phyloP scores from a whole-genome alignment of 2,888 invertebrate species.

The Pristionchus maxplancki region DNA sequence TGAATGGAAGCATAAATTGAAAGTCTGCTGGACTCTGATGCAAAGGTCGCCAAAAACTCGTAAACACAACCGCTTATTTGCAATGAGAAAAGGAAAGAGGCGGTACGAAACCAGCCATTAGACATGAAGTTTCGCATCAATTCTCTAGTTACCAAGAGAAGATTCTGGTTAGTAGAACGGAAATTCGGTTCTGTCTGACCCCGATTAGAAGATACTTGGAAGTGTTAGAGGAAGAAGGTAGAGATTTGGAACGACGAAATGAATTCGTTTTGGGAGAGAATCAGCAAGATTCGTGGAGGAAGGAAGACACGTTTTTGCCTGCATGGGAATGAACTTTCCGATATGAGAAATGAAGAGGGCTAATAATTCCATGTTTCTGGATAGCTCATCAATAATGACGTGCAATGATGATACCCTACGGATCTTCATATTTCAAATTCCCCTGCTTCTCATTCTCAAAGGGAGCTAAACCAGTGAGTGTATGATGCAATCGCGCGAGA shows the following conservation, averaged over 20 bases:
- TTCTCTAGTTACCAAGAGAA: neutral
- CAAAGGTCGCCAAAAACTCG: neutral
- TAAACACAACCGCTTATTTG: neutral
- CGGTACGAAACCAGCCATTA: neutral
- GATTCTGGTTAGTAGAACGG: neutral
- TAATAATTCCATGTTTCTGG: neutral
- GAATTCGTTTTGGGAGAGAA: neutral
- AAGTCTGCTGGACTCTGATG: neutral
- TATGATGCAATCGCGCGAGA: neutral
- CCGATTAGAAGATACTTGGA: neutral
- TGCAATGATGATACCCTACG: neutral
- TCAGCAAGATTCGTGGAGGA: neutral
- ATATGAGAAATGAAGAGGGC: neutral
- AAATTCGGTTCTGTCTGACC: neutral
- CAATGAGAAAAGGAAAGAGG: neutral
- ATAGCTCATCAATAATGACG: neutral
- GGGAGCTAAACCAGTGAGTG: too few relatives aligned
- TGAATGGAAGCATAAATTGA: neutral
- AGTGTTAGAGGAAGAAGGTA: neutral
- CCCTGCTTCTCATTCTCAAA: too few relatives aligned
- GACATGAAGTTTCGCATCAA: neutral
- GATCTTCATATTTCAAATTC: too few relatives aligned
- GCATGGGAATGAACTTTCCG: neutral
- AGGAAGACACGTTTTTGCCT: neutral
- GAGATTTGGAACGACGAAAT: neutral